Evolutionary conservation across 2,888 invertebrate species (phyloP).

Genomic region (Drosophila nigricruria): DNA sequence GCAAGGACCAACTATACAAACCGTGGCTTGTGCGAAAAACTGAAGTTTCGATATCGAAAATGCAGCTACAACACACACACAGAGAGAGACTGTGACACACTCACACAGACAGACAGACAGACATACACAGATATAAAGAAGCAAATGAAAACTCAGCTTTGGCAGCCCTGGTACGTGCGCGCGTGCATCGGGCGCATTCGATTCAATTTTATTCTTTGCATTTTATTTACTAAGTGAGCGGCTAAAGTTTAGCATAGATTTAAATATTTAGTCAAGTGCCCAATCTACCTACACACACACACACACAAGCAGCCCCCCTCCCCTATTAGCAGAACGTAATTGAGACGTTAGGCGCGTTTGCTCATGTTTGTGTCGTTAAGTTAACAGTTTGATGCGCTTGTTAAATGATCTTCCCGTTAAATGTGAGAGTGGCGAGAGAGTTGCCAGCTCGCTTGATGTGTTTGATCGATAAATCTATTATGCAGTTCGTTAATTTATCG

Average conservation of each 20-base stretch:
- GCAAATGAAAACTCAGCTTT: slow-evolving; percentile 34
- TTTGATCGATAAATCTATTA: slow-evolving; percentile 17
- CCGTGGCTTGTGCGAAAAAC: slow-evolving; percentile 16
- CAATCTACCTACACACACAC: slow-evolving; percentile 1
- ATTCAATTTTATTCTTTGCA: slow-evolving; percentile 70
- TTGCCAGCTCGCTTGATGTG: slow-evolving; percentile 13
- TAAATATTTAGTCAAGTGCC: slow-evolving; percentile 66
- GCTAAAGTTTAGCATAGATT: slow-evolving; percentile 64
- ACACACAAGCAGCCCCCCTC: not conserved
- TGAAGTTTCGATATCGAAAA: slow-evolving; percentile 15
- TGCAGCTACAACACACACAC: slow-evolving; percentile 35
- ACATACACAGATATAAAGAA: slow-evolving; percentile 12
- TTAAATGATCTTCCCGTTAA: slow-evolving; percentile 22
- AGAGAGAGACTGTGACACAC: slow-evolving; percentile 9
- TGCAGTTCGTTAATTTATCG: slow-evolving; percentile 6
- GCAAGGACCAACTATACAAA: slow-evolving; percentile 40
- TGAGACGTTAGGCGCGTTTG: slow-evolving; percentile 21
- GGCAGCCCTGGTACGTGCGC: slow-evolving; percentile 31
- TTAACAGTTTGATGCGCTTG: slow-evolving; percentile 8
- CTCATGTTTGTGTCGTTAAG: slow-evolving; percentile 25
- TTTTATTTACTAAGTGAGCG: slow-evolving; percentile 72
- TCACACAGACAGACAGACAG: slow-evolving; percentile 12
- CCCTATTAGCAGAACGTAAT: not conserved
- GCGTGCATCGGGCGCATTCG: slow-evolving; percentile 41
- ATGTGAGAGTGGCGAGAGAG: slow-evolving; percentile 4